Conservation (phyloP, 1,140 invertebrate genomes). For the Micrasema longulum region DNA sequence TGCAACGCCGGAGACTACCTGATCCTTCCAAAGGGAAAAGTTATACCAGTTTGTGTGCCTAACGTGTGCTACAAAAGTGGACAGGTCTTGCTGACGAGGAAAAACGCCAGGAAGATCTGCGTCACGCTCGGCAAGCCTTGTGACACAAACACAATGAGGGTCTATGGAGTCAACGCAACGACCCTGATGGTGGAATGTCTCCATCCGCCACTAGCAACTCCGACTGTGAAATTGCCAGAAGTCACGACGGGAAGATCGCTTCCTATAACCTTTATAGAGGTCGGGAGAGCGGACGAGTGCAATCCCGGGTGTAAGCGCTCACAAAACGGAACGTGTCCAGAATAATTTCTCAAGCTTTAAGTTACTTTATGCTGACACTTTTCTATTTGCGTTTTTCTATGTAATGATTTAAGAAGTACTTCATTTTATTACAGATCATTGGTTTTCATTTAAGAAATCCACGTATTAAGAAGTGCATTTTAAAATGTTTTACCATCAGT, state of each 20-base stretch:
- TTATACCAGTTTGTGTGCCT: constrained; percentile 69
- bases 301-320: constrained; percentile 42
- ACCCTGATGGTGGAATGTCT: constrained; percentile 65
- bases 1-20: constrained; percentile 70
- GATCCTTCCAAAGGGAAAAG: constrained; percentile 65
- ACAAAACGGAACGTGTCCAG: constrained; percentile 33
- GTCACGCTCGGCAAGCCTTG: constrained; percentile 66
- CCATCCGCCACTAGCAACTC: constrained; percentile 29
- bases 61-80: constrained; percentile 71
- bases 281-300: not conserved
- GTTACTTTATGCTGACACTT: not conserved
- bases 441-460: not conserved
- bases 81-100: constrained; percentile 64
- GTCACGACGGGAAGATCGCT: not conserved
- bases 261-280: not conserved
- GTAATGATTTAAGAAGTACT: not conserved
- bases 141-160: constrained; percentile 49
- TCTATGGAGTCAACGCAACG: constrained; percentile 66
- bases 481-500: not conserved
- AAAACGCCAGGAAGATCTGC: constrained; percentile 58
- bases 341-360: not conserved
- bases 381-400: not conserved
- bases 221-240: not conserved
- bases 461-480: not conserved
- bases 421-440: not conserved